Conservation (phyloP, 2,113 vertebrate species). For the Hepsetus odoe region DNA sequence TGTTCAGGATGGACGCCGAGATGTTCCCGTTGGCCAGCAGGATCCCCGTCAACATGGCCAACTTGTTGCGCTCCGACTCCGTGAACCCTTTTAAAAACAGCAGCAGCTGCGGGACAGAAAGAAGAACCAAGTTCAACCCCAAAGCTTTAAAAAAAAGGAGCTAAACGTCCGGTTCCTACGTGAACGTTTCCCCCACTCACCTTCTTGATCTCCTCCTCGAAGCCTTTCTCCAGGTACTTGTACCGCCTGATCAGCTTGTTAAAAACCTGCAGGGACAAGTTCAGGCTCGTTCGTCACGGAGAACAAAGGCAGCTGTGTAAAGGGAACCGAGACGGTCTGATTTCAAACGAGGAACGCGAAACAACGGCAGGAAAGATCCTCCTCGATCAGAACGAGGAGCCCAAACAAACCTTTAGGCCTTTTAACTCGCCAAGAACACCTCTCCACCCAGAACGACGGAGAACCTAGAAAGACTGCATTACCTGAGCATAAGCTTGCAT, state of each 20-base stretch:
- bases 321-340: too few relatives aligned
- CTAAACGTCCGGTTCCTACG: neutral
- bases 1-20: slow-evolving; percentile 94
- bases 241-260: slow-evolving; percentile 99
- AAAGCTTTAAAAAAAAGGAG: too few relatives aligned
- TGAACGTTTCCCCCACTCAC: slow-evolving; percentile 63
- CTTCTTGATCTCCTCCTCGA: slow-evolving; percentile 99
- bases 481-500: slow-evolving; percentile 99
- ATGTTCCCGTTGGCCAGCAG: slow-evolving; percentile 96
- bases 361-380: too few relatives aligned
- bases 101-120: slow-evolving; percentile 81
- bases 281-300: neutral
- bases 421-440: too few relatives aligned
- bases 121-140: too few relatives aligned
- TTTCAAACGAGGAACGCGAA: too few relatives aligned
- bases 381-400: too few relatives aligned
- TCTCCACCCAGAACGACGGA: too few relatives aligned
- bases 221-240: slow-evolving; percentile 99
- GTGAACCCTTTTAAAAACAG: slow-evolving; percentile 98
- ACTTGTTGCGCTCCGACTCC: slow-evolving; percentile 97
- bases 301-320: too few relatives aligned
- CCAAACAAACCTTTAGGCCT: too few relatives aligned
- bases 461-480: too few relatives aligned
- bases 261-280: slow-evolving; percentile 84
- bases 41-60: slow-evolving; percentile 97